These are phyloP conservation scores for Sminthopsis crassicaudata DNA, from an alignment of 2,113 vertebrate genomes.

Conservation along the genomic window DNA sequence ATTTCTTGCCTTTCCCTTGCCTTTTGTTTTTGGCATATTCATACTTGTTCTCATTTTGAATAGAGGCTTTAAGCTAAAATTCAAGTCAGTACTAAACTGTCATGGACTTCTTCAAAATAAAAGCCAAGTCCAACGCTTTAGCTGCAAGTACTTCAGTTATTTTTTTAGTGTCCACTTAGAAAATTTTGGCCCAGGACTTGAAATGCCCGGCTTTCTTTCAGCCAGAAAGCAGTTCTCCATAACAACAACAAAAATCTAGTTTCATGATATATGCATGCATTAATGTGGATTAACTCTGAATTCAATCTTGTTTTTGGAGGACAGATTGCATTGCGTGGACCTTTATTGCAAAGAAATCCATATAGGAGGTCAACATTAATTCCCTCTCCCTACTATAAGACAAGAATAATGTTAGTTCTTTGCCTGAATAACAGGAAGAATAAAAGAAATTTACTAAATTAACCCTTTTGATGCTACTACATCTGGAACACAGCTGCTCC, in stretches of 20 bases:
- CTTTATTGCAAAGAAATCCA: constrained; percentile 4
- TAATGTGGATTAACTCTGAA: constrained; percentile 28
- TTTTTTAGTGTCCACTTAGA: neutral
- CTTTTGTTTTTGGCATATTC: neutral
- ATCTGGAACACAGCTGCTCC: constrained; percentile 7
- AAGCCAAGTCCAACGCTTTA: constrained; percentile 6
- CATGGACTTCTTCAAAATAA: neutral
- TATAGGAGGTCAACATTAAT: neutral
- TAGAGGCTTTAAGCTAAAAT: neutral
- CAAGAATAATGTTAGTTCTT: neutral
- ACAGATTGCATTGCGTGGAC: neutral
- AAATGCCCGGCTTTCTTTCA: neutral
- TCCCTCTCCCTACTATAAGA: constrained; percentile 4
- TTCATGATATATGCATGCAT: constrained; percentile 22
- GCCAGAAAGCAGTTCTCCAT: constrained; percentile 6
- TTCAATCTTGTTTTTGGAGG: constrained; percentile 20
- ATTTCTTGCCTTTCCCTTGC: neutral
- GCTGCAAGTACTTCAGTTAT: neutral
- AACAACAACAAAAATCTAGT: neutral
- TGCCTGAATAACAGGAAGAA: constrained; percentile 32
- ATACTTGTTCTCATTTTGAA: constrained; percentile 13
- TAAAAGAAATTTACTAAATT: neutral
- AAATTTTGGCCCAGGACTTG: neutral
- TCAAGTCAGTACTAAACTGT: neutral
- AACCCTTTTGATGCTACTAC: neutral